Evolutionary conservation across 2,797 vertebrate species (phyloP).

Genomic region (Xenops minutus): DNA sequence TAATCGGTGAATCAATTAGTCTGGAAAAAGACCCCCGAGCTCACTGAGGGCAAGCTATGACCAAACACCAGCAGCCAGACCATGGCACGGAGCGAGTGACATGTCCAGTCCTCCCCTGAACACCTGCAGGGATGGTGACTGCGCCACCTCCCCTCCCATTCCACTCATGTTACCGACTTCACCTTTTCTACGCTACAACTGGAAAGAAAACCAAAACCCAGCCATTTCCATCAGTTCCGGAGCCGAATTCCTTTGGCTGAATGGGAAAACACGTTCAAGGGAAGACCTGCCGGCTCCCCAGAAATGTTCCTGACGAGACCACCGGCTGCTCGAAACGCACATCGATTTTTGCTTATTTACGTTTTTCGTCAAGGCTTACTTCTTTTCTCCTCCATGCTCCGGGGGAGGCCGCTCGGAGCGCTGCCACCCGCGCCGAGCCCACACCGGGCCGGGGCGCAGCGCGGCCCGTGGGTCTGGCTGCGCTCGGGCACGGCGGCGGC

Average conservation of each 20-base stretch:
- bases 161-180: background rate
- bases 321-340: background rate
- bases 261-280: background rate
- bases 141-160: background rate
- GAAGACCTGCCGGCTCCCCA: background rate
- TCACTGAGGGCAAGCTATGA: background rate
- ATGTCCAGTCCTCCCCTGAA: too few species aligned
- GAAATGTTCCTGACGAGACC: background rate
- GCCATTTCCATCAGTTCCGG: background rate
- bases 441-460: background rate
- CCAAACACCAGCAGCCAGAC: background rate
- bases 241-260: background rate
- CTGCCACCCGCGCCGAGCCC: background rate
- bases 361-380: slow-evolving; percentile 33
- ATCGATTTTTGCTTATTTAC: too few species aligned
- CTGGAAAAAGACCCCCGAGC: background rate
- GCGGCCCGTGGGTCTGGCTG: background rate
- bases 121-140: fast-evolving
- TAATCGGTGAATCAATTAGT: background rate
- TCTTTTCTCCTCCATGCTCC: slow-evolving; percentile 63
- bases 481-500: background rate
- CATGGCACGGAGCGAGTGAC: too few species aligned
- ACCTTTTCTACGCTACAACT: background rate
- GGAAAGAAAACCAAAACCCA: background rate
- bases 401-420: background rate